Evolutionary conservation across 2,888 invertebrate genomes (phyloP).

Genomic region (Lacanobia oleracea): DNA sequence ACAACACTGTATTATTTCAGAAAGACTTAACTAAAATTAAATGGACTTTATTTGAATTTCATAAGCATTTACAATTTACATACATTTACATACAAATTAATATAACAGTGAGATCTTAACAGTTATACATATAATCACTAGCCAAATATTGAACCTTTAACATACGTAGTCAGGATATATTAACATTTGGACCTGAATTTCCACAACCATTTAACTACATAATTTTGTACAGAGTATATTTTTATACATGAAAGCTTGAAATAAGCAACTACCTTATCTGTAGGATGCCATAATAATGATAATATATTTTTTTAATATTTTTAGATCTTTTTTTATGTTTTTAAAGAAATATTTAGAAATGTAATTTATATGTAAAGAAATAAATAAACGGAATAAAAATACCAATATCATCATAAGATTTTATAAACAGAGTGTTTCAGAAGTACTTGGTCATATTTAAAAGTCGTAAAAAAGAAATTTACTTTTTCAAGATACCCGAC

Average conservation of each 20-base stretch:
- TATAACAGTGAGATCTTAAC: conserved; percentile 63
- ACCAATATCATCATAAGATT: neutral
- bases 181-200: conserved; percentile 62
- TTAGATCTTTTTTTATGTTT: no score
- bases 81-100: conserved; percentile 54
- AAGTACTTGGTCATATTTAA: no score
- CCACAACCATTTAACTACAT: conserved; percentile 62
- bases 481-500: no score
- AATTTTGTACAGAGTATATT: conserved; percentile 21
- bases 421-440: neutral
- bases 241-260: neutral
- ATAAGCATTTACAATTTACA: conserved; percentile 53
- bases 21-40: conserved; percentile 24
- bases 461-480: no score
- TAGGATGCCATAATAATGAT: neutral
- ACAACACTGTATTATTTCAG: neutral
- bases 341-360: no score
- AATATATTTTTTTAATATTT: no score
- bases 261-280: neutral
- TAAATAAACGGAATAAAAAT: neutral
- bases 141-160: conserved; percentile 58
- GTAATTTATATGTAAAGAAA: no score
- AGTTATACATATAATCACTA: conserved; percentile 61
- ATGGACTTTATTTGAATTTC: conserved; percentile 58
- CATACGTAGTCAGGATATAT: conserved; percentile 42